Evolutionary conservation across 2,888 invertebrate species (phyloP).

Genomic region (Chamaedrilus cognettii): DNA sequence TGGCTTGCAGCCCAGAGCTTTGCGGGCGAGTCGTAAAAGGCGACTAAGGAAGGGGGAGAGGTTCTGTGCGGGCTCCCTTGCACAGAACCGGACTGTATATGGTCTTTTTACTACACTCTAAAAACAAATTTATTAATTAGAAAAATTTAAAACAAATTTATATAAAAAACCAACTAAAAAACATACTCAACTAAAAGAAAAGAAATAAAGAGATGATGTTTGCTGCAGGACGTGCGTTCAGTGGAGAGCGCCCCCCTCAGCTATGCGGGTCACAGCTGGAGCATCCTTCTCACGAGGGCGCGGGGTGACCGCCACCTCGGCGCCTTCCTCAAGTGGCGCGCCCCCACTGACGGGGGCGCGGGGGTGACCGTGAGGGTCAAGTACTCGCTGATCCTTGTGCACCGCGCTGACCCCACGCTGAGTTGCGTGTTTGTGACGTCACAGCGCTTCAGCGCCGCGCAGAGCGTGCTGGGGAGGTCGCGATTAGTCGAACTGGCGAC

Average conservation of each 20-base stretch:
- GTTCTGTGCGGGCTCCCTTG: too few relatives aligned
- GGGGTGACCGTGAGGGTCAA: constrained; percentile 33
- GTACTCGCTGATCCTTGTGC: constrained; percentile 33
- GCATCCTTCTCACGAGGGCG: constrained; percentile 37
- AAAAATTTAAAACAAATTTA: too few relatives aligned
- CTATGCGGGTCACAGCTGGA: constrained; percentile 39
- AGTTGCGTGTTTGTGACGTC: constrained; percentile 31
- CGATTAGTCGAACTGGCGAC: constrained; percentile 33
- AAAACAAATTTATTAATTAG: too few relatives aligned
- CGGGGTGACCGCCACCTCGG: constrained; percentile 37
- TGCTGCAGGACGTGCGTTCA: constrained; percentile 31
- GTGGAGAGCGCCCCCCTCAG: constrained; percentile 38
- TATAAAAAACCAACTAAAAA: too few relatives aligned
- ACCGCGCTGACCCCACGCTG: constrained; percentile 30
- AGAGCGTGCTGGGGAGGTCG: constrained; percentile 38
- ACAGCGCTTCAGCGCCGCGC: constrained; percentile 36
- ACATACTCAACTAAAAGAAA: too few relatives aligned
- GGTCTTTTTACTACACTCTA: too few relatives aligned
- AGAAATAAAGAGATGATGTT: too few relatives aligned
- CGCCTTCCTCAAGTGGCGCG: constrained; percentile 40
- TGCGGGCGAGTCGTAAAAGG: too few relatives aligned
- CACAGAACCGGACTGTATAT: too few relatives aligned
- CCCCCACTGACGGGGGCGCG: constrained; percentile 27
- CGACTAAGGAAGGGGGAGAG: too few relatives aligned
- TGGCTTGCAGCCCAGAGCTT: too few relatives aligned